A percentile compares a stretch with the other conserved stretches of the same genome.
phyloP scores from a whole-genome alignment of 2,888 invertebrate genomes.

The Anaspis maculata region DNA sequence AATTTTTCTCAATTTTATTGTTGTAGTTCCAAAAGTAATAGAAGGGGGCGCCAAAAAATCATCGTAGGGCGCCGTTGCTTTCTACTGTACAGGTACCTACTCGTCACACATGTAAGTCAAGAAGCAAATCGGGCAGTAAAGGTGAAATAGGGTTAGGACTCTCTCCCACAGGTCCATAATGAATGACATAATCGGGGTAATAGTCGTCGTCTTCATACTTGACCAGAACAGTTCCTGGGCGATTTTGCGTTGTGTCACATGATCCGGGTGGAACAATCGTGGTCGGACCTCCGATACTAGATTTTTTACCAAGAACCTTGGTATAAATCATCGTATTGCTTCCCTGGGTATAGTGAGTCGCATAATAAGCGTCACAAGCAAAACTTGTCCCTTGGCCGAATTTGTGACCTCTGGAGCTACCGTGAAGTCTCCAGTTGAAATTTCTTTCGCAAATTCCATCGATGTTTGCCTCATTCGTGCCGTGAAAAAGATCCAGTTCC shows the following conservation, averaged over 20 bases:
- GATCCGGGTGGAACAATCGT: background rate
- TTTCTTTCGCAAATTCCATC: constrained; percentile 24
- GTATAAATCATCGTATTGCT: constrained; percentile 5
- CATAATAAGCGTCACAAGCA: constrained; percentile 22
- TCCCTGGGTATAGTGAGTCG: constrained; percentile 25
- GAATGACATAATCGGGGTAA: background rate
- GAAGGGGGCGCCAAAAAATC: too few relatives aligned
- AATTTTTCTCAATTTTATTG: too few relatives aligned
- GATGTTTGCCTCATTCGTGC: constrained; percentile 11
- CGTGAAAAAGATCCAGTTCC: background rate
- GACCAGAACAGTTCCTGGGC: background rate
- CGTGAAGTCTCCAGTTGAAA: constrained; percentile 28
- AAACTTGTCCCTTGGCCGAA: constrained; percentile 31
- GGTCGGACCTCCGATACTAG: background rate
- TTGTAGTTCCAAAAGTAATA: too few relatives aligned
- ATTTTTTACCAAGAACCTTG: background rate
- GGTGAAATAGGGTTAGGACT: too few relatives aligned
- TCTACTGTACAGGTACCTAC: too few relatives aligned
- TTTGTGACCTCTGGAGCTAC: constrained; percentile 16
- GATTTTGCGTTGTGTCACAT: background rate
- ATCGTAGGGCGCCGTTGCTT: too few relatives aligned
- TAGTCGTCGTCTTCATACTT: constrained; percentile 1
- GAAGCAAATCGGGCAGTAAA: too few relatives aligned
- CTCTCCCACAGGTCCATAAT: too few relatives aligned
- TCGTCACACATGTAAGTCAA: too few relatives aligned